A percentile compares a stretch with the other conserved stretches of the same genome.
Conservation (phyloP, 2,888 invertebrate genomes). For the Pristionchus exspectatus region DNA sequence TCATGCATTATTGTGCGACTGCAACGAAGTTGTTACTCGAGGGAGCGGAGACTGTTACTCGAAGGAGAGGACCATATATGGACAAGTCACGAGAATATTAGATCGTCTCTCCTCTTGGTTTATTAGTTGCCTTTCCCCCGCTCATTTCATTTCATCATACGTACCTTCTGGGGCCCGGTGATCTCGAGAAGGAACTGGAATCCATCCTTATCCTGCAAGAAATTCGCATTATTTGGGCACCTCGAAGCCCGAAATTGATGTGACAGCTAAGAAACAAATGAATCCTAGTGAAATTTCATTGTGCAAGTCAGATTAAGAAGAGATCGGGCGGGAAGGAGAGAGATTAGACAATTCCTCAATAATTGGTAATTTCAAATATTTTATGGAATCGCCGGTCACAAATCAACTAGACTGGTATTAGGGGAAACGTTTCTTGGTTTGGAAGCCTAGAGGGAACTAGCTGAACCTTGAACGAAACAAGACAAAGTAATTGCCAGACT, state of each 20-base stretch:
- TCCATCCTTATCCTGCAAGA: conserved; percentile 71
- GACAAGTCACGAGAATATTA: neutral
- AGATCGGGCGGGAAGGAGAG: neutral
- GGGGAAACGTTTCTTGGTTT: too few relatives aligned
- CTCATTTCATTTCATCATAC: neutral
- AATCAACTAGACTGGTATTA: neutral
- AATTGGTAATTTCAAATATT: neutral
- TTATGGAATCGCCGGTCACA: neutral
- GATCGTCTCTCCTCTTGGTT: neutral
- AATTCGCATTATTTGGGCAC: neutral
- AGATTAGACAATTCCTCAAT: neutral
- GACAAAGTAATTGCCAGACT: neutral
- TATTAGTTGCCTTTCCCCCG: neutral
- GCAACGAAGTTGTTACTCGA: neutral
- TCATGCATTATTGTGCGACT: neutral
- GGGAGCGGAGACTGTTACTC: too few relatives aligned
- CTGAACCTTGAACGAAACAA: neutral
- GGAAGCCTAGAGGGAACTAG: neutral
- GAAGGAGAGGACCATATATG: neutral
- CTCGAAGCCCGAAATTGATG: too few relatives aligned
- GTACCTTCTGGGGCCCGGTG: conserved; percentile 71
- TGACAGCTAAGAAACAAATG: too few relatives aligned
- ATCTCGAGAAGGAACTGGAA: conserved; percentile 77
- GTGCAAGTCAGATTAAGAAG: neutral
- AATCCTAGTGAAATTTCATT: too few relatives aligned